phyloP scores from a whole-genome alignment of 2,888 invertebrate species.

The Laothoe populi region DNA sequence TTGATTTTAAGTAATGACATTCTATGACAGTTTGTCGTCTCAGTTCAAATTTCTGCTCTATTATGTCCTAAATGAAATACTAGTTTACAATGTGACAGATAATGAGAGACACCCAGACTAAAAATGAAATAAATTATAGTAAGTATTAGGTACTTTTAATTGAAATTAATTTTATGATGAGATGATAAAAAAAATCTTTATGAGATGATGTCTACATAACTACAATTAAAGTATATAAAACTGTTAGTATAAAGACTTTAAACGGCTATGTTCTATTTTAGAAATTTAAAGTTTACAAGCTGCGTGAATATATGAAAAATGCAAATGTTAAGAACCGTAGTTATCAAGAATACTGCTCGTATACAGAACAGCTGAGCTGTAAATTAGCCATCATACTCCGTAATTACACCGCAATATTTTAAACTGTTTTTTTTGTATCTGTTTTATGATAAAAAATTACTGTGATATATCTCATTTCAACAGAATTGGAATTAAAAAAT shows the following conservation, averaged over 20 bases:
- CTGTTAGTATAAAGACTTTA: neutral
- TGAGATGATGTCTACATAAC: too few species aligned
- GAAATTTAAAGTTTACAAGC: neutral
- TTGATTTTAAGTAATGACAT: conserved; percentile 29
- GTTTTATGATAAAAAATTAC: neutral
- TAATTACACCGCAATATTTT: conserved; percentile 2
- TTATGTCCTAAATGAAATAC: neutral
- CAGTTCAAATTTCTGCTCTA: neutral
- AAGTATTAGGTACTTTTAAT: too few species aligned
- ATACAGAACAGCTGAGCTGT: conserved; percentile 17
- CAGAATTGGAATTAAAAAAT: neutral
- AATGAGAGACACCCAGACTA: too few species aligned
- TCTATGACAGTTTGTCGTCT: conserved; percentile 1
- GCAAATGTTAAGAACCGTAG: conserved; percentile 7
- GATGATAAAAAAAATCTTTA: too few species aligned
- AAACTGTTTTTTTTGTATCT: conserved; percentile 6
- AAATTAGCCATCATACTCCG: conserved; percentile 16
- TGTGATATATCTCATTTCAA: neutral
- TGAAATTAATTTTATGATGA: too few species aligned
- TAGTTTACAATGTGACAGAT: too few species aligned
- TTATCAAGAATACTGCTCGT: neutral
- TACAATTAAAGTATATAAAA: neutral
- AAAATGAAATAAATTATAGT: too few species aligned
- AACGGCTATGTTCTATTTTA: neutral
- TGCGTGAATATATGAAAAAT: conserved; percentile 28